Evolutionary conservation across 2,113 vertebrate species (phyloP).

Genomic region (Nyctereutes procyonoides): DNA sequence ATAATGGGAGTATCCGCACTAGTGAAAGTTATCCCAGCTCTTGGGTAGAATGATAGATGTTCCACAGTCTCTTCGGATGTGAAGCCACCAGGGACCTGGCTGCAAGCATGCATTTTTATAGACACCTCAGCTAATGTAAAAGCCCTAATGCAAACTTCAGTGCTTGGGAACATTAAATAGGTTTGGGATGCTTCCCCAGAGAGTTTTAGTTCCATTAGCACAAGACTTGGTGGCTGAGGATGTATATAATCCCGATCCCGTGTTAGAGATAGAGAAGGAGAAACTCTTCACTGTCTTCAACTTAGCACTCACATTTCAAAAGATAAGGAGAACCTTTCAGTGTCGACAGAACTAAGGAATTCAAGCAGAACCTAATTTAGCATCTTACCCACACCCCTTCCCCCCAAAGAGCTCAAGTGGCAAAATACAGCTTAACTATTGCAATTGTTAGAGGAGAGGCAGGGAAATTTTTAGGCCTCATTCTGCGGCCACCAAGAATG

Average conservation of each 20-base stretch:
- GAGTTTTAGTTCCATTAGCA: conserved; percentile 72
- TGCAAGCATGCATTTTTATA: conserved; percentile 58
- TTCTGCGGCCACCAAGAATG: background rate
- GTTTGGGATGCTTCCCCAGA: conserved; percentile 61
- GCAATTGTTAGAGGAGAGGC: background rate
- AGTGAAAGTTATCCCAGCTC: background rate
- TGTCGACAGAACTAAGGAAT: conserved; percentile 25
- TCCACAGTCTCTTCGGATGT: background rate
- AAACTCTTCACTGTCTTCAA: conserved; percentile 54
- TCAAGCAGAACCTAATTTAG: conserved; percentile 45
- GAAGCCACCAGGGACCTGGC: background rate
- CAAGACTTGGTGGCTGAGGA: conserved; percentile 68
- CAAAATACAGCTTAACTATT: background rate
- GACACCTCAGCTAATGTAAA: conserved; percentile 52
- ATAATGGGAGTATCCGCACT: background rate
- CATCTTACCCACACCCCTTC: background rate
- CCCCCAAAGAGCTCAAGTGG: background rate
- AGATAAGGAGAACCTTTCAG: conserved; percentile 59
- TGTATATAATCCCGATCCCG: conserved; percentile 53
- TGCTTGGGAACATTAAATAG: conserved; percentile 45
- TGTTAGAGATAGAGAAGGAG: conserved; percentile 61
- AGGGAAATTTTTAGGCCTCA: background rate
- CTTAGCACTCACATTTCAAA: conserved; percentile 71
- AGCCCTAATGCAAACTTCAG: conserved; percentile 49
- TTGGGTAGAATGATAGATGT: background rate